Conservation (phyloP, 2,113 vertebrate species). For the Esox niger region DNA sequence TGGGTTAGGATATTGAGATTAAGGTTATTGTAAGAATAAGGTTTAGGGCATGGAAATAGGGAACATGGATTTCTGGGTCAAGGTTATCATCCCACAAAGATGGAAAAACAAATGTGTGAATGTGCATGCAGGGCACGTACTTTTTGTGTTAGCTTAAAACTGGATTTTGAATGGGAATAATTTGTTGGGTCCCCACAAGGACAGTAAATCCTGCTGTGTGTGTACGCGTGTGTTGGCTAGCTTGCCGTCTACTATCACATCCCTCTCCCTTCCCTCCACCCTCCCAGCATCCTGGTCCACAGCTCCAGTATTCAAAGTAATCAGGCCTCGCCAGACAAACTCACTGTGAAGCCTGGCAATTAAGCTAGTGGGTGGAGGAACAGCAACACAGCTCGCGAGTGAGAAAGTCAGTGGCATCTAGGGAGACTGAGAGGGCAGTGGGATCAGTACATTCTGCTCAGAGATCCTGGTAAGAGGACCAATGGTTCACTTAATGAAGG, state of each 20-base stretch:
- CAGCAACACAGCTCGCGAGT: constrained; percentile 8
- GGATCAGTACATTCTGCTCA: background rate
- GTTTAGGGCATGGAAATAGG: too few relatives aligned
- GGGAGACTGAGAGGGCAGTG: constrained; percentile 1
- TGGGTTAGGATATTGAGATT: too few relatives aligned
- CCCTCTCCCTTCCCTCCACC: background rate
- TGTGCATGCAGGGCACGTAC: too few relatives aligned
- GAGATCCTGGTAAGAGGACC: background rate
- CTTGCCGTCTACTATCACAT: background rate
- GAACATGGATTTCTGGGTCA: too few relatives aligned
- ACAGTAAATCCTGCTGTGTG: too few relatives aligned
- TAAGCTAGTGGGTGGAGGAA: constrained; percentile 18
- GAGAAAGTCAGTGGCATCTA: background rate
- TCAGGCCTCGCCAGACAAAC: constrained; percentile 22
- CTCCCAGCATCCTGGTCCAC: background rate
- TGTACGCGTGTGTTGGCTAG: constrained; percentile 1
- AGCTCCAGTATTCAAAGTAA: constrained; percentile 7
- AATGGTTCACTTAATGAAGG: too few relatives aligned
- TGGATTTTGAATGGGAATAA: too few relatives aligned
- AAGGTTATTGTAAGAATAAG: too few relatives aligned
- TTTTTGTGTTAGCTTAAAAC: too few relatives aligned
- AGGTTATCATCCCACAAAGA: too few relatives aligned
- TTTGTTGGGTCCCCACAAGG: too few relatives aligned
- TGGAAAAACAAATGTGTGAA: too few relatives aligned
- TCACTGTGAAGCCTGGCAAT: constrained; percentile 18